Evolutionary conservation across 2,113 vertebrate genomes (phyloP).

Genomic region (rabbit (Oryctolagus cuniculus)): mOryCun1.1 NC_091449.1:11379501-11380000

Average conservation of each 20-base stretch:
- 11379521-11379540: not conserved
- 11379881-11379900: not conserved
- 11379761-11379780: slow-evolving; percentile 85
- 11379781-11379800: slow-evolving; percentile 4
- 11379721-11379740: slow-evolving; percentile 90
- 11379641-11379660: slow-evolving; percentile 69
- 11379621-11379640: slow-evolving; percentile 91
- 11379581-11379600: slow-evolving; percentile 58
- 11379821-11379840: slow-evolving; percentile 2
- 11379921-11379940: not conserved
- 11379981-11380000: slow-evolving; percentile 31
- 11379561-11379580: slow-evolving; percentile 10
- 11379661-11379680: not conserved
- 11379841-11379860: no score
- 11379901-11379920: not conserved
- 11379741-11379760: slow-evolving; percentile 91
- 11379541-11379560: not conserved
- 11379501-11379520: not conserved
- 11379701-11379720: slow-evolving; percentile 86
- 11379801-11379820: not conserved
- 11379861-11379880: no score
- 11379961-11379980: not conserved
- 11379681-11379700: not conserved
- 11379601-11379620: slow-evolving; percentile 84
- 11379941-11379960: not conserved